Base-by-base conservation (phyloP, 2,113 vertebrate genomes). In the Silurus meridionalis region DNA sequence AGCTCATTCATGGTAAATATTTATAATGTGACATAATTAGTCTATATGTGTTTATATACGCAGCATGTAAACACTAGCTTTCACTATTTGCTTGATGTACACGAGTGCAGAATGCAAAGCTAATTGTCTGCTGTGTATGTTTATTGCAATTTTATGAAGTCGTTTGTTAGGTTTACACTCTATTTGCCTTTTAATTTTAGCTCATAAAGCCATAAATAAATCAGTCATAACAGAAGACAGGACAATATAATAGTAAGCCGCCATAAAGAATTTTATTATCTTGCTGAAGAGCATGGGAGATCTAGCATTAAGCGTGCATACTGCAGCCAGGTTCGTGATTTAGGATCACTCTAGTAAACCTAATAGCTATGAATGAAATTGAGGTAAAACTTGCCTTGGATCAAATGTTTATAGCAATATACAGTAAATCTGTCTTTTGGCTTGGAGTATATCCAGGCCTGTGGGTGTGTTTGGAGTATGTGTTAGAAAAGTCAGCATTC, bases 351-450 rank as follows among this genome's bases (percentile, higher is more conserved):
- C 75, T 75, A 74, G 81, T 84, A 81, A 75, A 81, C 82, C 75
- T 75, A 85, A 89, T 85, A 86, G 81, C 82, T 83, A 85, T 67
- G 80, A 87, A 82, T 81, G 50, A 83, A 89, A 79, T 84, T 75
- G 79, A 86, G 83, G 78, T 87, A 89, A 86, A 89, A 87, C 81
- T 83, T 88, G 83, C 61, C 74, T 81, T 84, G 83, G 83, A 83
- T 53, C 50, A 83, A 80, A 86, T 86, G 80, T 83, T 86, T 77
- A 86, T 82, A 21, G 86, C 72, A 63, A 78, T 50, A 78, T 15
- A 74, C 83, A 81, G 79, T 89, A 85, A 87, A 86, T 87, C 83
- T 78, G 80, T 80, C 60, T 63, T 82, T 85, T 72, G 71, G 52
- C 72, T 87, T 87, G 80, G 83, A 85, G 71, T 67, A 58, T 55